Conservation (phyloP, 2,113 vertebrate genomes). For the Bos javanicus region DNA sequence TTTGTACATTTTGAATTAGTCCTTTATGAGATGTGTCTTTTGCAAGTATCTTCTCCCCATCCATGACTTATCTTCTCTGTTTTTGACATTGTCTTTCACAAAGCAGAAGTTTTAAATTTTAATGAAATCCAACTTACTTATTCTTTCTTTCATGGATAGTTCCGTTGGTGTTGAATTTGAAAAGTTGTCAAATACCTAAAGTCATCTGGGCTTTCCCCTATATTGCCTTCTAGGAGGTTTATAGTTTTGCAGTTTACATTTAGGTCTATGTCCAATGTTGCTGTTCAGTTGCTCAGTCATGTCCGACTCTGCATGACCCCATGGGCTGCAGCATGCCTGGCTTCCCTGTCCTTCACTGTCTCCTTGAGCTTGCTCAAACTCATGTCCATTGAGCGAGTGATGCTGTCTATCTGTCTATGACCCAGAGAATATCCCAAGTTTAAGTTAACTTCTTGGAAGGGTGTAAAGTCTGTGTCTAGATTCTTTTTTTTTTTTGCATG, state of each 20-base stretch:
- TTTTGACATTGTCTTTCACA: background rate
- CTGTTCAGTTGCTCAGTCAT: fast-evolving
- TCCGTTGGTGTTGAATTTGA: background rate
- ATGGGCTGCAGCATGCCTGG: background rate
- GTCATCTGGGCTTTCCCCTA: background rate
- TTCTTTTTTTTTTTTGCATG: background rate
- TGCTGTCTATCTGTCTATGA: background rate
- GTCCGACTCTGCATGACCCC: background rate
- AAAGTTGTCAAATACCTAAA: background rate
- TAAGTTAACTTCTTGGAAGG: background rate
- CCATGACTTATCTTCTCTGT: background rate
- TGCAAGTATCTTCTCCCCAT: background rate
- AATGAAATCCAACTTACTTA: background rate
- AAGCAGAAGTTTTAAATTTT: background rate
- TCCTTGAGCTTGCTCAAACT: background rate
- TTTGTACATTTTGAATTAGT: background rate
- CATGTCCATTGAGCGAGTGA: background rate
- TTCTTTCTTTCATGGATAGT: background rate
- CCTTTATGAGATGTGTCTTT: background rate
- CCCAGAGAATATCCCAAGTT: background rate
- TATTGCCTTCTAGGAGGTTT: background rate
- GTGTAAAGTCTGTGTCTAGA: background rate
- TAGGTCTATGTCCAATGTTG: background rate
- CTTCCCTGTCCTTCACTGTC: background rate
- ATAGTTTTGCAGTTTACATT: background rate